Evolutionary conservation across 2,888 invertebrate genomes (phyloP), one percentile per base, ranked within the genome.

Genomic region (Rhopalosiphum nymphaeae): DNA sequence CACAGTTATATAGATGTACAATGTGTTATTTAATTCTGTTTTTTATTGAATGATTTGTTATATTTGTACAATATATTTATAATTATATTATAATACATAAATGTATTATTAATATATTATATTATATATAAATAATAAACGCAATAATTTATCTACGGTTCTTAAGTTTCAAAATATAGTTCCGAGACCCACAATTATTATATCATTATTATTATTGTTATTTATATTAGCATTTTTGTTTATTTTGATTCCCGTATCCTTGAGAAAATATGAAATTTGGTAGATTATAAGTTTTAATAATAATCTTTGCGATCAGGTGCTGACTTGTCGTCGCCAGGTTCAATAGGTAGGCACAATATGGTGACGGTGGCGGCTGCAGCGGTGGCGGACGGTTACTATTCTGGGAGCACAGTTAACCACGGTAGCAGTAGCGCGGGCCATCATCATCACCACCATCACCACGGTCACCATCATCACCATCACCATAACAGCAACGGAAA

Each of bases 341-440:
- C 90, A 16, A 91, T 94, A 44, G 53, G 61, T 5, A 91, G 94
- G 10, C 90, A 94, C n/a, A 88, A 88, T 42, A 93, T 89, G 93
- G 26, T 67, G 10, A 21, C 42, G 29, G 44, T 57, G 36, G 42
- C 49, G 1, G 57, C 61, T 29, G 57, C 90, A 16, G n/a, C 88
- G 29, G 53, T 10, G 21, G 78, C 67, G 10, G 92, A 92, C 67
- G 67, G 92, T 25, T 92, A 92, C 29, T 92, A 92, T 67, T 88
- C 49, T 1, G 42, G 25, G 42, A 44, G 42, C 1, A 36, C 53
- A 10, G 57, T n/a, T 13, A 29, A 44, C 29, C 84, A 56, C 56
- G 29, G 57, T 5, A 57, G 36, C 26, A 78, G 85, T 44, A 57
- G 53, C 42, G n/a, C 88, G 10, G 86, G 87, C 46, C 67, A 88